Percentiles rank a stretch among this genome's conserved stretches.
Evolutionary conservation across 2,113 vertebrate species (phyloP).

Genomic region (Passer montanus): DNA sequence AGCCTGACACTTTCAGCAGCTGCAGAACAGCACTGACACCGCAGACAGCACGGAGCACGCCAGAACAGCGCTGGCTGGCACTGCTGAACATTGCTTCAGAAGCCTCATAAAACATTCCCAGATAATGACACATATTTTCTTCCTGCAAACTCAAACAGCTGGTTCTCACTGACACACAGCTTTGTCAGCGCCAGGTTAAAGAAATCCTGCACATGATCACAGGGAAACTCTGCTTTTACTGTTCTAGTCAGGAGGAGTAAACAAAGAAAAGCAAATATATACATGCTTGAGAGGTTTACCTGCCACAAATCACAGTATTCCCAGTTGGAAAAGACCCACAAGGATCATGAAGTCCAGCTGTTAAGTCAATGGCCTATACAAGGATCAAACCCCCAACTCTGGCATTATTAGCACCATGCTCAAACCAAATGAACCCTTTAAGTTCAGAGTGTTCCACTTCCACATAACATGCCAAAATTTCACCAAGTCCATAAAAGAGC

Average conservation of each 20-base stretch:
- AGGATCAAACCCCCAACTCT: too few relatives aligned
- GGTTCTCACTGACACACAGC: neutral
- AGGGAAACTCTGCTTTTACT: neutral
- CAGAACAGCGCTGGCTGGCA: neutral
- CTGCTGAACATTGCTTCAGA: neutral
- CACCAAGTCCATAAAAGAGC: neutral
- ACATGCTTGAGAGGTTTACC: neutral
- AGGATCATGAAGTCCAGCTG: neutral
- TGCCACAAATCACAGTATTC: neutral
- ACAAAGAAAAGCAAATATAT: neutral
- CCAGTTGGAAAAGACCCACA: fast-evolving
- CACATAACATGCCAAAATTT: neutral
- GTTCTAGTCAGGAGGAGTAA: neutral
- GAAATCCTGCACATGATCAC: neutral
- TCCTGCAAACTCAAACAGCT: neutral
- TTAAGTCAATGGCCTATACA: neutral
- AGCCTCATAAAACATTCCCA: neutral
- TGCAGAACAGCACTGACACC: neutral
- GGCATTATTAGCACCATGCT: neutral
- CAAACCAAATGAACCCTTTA: neutral
- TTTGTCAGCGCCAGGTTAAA: neutral
- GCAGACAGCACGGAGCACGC: neutral
- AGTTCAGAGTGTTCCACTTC: too few relatives aligned
- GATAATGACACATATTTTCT: neutral
- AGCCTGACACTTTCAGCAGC: neutral